These are phyloP conservation scores for Drosophila saltans DNA, from an alignment of 1,140 invertebrate genomes.

Conservation along the genomic window DNA sequence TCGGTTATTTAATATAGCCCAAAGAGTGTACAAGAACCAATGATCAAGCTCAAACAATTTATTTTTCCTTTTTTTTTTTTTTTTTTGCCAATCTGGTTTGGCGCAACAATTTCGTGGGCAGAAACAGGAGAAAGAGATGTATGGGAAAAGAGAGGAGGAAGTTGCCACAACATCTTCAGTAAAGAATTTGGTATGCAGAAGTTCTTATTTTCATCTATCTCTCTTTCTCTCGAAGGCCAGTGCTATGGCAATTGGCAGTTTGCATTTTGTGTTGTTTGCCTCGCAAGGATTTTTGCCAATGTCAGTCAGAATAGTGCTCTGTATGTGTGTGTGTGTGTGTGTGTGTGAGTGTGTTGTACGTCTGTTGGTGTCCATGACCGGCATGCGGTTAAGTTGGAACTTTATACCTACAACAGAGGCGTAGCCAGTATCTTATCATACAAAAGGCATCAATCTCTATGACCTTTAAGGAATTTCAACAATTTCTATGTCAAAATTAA, in stretches of 20 bases:
- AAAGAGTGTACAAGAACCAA: not conserved
- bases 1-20: not conserved
- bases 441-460: not conserved
- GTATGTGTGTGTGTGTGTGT: slow-evolving; percentile 30
- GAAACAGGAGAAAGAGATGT: not conserved
- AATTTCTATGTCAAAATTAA: not conserved
- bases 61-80: slow-evolving; percentile 16
- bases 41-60: not conserved
- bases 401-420: not conserved
- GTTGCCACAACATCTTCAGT: slow-evolving; percentile 75
- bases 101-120: slow-evolving; percentile 70
- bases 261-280: slow-evolving; percentile 58
- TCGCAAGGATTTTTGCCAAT: slow-evolving; percentile 67
- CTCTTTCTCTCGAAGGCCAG: not conserved
- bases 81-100: slow-evolving; percentile 75
- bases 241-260: slow-evolving; percentile 77
- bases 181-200: slow-evolving; percentile 79
- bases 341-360: slow-evolving; percentile 36
- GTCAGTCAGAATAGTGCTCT: slow-evolving; percentile 41
- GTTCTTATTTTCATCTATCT: slow-evolving; percentile 2
- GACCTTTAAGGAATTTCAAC: slow-evolving; percentile 3
- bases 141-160: slow-evolving; percentile 28
- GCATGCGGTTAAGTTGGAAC: slow-evolving; percentile 55
- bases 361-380: slow-evolving; percentile 54
- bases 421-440: not conserved